These are phyloP conservation scores for Phylloscopus trochiloides DNA, from an alignment of 2,113 vertebrate genomes.

Conservation along the genomic window DNA sequence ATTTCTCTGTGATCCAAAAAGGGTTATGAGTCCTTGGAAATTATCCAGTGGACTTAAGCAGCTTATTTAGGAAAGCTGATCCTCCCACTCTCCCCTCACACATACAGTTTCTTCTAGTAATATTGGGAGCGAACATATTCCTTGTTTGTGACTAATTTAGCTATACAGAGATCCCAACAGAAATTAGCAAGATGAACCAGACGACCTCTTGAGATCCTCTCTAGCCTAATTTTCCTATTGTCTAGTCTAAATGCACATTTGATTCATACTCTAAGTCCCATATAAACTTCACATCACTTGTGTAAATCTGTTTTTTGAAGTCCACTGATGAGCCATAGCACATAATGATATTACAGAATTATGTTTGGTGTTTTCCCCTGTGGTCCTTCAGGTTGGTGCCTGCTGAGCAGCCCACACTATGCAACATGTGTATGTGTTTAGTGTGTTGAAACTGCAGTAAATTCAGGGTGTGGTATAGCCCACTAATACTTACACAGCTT, in stretches of 20 bases:
- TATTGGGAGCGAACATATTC: not conserved
- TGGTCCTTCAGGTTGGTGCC: conserved; percentile 28
- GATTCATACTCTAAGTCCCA: not conserved
- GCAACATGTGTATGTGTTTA: accelerated
- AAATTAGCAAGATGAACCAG: not conserved
- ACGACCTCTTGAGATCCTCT: not conserved
- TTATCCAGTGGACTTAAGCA: not conserved
- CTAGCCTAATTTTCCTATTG: not conserved
- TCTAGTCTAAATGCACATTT: not conserved
- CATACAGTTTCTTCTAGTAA: not conserved
- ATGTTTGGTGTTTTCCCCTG: not conserved
- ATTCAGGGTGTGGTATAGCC: not conserved
- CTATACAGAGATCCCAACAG: not conserved
- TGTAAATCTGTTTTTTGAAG: not conserved
- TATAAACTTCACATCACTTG: not conserved
- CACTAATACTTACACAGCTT: not conserved
- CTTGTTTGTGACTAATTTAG: not conserved
- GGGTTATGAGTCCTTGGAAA: conserved; percentile 3
- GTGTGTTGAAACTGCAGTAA: conserved; percentile 8
- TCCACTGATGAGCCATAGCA: not conserved
- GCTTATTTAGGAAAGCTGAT: not conserved
- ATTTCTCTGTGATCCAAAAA: not conserved
- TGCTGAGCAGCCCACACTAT: not conserved
- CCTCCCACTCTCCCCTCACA: not conserved
- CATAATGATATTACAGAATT: not conserved